These are phyloP conservation scores for Pseudocheirus occidentalis DNA, from an alignment of 2,797 vertebrate species.

Conservation along the genomic window DNA sequence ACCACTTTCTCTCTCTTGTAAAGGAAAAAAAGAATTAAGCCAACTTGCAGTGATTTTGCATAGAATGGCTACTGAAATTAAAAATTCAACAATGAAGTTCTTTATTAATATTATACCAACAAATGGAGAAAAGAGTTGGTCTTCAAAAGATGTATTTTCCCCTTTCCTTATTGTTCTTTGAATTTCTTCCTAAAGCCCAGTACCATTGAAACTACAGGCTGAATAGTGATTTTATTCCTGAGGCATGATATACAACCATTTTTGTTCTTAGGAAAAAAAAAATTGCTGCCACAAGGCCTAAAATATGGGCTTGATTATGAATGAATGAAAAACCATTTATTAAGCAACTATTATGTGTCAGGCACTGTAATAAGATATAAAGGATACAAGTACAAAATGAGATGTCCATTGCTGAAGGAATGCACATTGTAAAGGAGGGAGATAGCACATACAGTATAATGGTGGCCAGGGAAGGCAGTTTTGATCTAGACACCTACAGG, in stretches of 20 bases:
- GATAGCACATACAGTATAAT: background rate
- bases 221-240: constrained; percentile 4
- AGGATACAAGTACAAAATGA: background rate
- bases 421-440: background rate
- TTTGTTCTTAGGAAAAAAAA: background rate
- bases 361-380: background rate
- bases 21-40: constrained; percentile 23
- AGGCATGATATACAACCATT: background rate
- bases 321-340: background rate
- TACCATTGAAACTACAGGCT: background rate
- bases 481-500: background rate
- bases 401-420: background rate
- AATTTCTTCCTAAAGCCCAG: background rate
- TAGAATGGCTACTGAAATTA: constrained; percentile 1
- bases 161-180: constrained; percentile 25
- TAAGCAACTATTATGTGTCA: background rate
- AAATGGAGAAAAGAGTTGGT: background rate
- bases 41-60: background rate
- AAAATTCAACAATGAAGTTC: background rate
- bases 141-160: background rate
- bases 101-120: background rate
- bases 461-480: background rate
- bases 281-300: background rate
- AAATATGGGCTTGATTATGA: background rate
- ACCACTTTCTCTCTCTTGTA: constrained; percentile 33